phyloP scores from a whole-genome alignment of 53 echinoderm and acorn worm species.

The Patiria pectinifera region DNA sequence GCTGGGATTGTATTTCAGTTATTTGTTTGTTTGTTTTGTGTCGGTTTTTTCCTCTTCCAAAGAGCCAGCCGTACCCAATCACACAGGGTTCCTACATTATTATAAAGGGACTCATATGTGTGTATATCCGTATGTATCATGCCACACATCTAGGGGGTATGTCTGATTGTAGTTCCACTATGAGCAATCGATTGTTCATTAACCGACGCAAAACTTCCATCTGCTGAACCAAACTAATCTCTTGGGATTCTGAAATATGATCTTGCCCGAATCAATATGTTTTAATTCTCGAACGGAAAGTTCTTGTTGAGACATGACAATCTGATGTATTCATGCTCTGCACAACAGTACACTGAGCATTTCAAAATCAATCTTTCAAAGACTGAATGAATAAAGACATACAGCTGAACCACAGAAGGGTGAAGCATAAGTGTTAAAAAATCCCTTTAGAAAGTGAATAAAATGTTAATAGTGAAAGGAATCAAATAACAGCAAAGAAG shows the following conservation, averaged over 20 bases:
- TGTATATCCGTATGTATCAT: background rate
- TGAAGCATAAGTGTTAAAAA: too few relatives aligned
- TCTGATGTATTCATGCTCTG: background rate
- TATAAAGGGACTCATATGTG: background rate
- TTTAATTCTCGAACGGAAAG: background rate
- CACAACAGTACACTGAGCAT: background rate
- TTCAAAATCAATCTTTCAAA: background rate
- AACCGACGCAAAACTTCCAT: background rate
- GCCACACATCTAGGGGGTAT: background rate
- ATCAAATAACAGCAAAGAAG: too few relatives aligned
- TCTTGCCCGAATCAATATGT: background rate
- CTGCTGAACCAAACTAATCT: background rate
- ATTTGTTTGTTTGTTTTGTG: too few relatives aligned
- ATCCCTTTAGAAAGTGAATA: too few relatives aligned
- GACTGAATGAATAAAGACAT: background rate
- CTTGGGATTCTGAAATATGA: background rate
- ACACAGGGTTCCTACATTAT: background rate
- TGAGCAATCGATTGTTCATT: background rate
- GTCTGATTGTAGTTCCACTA: background rate
- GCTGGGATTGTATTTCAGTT: background rate
- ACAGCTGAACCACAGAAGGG: too few relatives aligned
- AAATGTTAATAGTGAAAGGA: too few relatives aligned
- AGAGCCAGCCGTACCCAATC: background rate
- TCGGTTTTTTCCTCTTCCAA: background rate
- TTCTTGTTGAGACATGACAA: background rate